Percentiles rank a stretch among this genome's conserved stretches.
Evolutionary conservation across 2,797 vertebrate genomes (phyloP).

Genomic region (Halcyon smyrnensis): DNA sequence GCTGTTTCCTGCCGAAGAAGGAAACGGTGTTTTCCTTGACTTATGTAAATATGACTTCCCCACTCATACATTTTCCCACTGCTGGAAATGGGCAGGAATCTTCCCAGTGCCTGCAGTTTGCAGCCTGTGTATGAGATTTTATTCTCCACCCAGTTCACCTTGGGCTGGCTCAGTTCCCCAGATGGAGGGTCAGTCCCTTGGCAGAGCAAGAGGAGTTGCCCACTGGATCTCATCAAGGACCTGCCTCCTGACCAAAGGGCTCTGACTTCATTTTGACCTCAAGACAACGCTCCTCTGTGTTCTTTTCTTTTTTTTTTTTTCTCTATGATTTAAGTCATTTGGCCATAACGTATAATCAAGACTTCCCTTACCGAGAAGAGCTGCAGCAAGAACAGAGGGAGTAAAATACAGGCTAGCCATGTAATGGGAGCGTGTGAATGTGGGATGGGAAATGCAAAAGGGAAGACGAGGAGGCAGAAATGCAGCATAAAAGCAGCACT

Average conservation of each 20-base stretch:
- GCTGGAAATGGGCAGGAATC: conserved; percentile 68
- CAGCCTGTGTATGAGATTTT: neutral
- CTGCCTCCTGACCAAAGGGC: neutral
- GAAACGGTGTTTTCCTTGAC: conserved; percentile 80
- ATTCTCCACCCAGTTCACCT: neutral
- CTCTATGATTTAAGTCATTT: conserved; percentile 2
- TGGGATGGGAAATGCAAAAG: conserved; percentile 25
- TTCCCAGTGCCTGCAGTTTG: conserved; percentile 52
- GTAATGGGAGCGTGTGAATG: conserved; percentile 55
- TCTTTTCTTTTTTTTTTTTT: neutral
- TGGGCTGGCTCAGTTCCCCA: neutral
- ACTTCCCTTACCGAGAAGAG: conserved; percentile 31
- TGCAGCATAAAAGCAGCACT: neutral
- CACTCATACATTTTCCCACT: conserved; percentile 56
- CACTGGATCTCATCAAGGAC: neutral
- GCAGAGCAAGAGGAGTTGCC: neutral
- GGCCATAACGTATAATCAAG: conserved; percentile 44
- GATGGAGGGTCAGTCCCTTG: neutral
- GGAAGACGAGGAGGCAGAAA: neutral
- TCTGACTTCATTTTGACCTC: conserved; percentile 42
- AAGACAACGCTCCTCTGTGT: neutral
- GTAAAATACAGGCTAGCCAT: conserved; percentile 51
- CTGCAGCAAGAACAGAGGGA: conserved; percentile 38
- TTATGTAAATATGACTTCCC: conserved; percentile 82
- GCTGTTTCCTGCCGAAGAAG: conserved; percentile 78